phyloP scores from a whole-genome alignment of 2,797 vertebrate genomes.

The Malacoraja senta region DNA sequence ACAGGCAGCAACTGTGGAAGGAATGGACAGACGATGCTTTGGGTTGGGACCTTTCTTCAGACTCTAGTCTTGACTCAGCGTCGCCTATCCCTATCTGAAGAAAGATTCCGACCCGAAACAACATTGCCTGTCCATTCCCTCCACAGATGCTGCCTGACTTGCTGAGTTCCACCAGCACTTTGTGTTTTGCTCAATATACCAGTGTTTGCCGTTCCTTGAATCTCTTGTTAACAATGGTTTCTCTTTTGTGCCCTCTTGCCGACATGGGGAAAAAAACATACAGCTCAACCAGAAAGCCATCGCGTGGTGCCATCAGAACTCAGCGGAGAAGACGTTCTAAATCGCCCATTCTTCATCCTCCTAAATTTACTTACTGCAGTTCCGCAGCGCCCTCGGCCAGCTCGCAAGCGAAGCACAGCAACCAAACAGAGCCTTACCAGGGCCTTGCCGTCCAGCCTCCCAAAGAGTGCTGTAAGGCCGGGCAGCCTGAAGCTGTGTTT shows the following conservation, averaged over 20 bases:
- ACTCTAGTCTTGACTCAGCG: too few relatives aligned
- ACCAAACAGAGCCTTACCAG: slow-evolving; percentile 54
- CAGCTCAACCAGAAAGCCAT: slow-evolving; percentile 78
- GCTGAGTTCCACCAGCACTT: too few relatives aligned
- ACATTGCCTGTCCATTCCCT: too few relatives aligned
- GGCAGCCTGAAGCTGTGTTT: slow-evolving; percentile 53
- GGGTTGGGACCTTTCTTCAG: too few relatives aligned
- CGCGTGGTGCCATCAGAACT: slow-evolving; percentile 70
- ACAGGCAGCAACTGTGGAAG: too few relatives aligned
- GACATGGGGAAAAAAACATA: slow-evolving; percentile 27
- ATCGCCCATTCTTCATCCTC: slow-evolving; percentile 88
- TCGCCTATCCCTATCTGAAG: too few relatives aligned
- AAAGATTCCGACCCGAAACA: too few relatives aligned
- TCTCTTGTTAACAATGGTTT: not conserved
- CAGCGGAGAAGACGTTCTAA: slow-evolving; percentile 84
- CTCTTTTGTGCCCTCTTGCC: slow-evolving; percentile 16
- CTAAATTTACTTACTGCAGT: slow-evolving; percentile 88
- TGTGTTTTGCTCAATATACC: too few relatives aligned
- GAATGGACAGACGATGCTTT: too few relatives aligned
- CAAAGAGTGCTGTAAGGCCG: slow-evolving; percentile 55
- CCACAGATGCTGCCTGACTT: too few relatives aligned
- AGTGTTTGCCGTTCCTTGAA: too few relatives aligned
- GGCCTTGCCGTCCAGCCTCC: slow-evolving; percentile 51
- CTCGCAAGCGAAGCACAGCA: slow-evolving; percentile 69
- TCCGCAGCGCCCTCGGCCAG: slow-evolving; percentile 55